Percentiles rank a stretch among this genome's conserved stretches.
These are phyloP conservation scores for Zaprionus capensis DNA, from an alignment of 1,140 invertebrate genomes.

Conservation along the genomic window DNA sequence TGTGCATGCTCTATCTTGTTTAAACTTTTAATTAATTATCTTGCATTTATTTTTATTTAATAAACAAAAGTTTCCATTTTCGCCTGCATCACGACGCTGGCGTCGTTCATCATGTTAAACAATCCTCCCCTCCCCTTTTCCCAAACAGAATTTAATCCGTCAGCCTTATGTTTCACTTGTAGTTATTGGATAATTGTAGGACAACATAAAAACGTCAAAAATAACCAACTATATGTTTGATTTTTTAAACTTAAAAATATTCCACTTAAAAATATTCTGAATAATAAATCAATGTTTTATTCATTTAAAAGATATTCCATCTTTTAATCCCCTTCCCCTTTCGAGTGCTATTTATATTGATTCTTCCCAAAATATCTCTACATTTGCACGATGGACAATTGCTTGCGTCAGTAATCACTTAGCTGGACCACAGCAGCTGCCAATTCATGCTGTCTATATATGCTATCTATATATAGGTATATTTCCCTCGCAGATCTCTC, in stretches of 20 bases:
- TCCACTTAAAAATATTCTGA: neutral
- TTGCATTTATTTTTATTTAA: slow-evolving; percentile 79
- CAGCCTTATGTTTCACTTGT: neutral
- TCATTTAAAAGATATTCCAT: neutral
- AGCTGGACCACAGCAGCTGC: slow-evolving; percentile 17
- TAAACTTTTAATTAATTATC: slow-evolving; percentile 80
- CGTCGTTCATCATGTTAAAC: slow-evolving; percentile 2
- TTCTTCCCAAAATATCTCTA: slow-evolving; percentile 1
- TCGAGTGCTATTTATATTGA: slow-evolving; percentile 4
- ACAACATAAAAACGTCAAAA: neutral
- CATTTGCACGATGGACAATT: slow-evolving; percentile 12
- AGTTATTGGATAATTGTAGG: neutral
- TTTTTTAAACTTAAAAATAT: neutral
- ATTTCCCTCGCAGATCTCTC: neutral
- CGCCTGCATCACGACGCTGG: slow-evolving; percentile 6
- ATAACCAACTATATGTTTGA: neutral
- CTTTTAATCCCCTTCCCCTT: neutral
- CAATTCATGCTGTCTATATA: slow-evolving; percentile 16
- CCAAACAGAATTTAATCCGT: neutral
- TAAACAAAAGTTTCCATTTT: slow-evolving; percentile 72
- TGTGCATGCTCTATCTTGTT: slow-evolving; percentile 72
- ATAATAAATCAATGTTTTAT: neutral
- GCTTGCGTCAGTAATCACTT: slow-evolving; percentile 35
- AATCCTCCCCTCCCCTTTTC: neutral
- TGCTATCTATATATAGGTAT: slow-evolving; percentile 1